Conservation (phyloP, 2,888 invertebrate species). For the Caprella mutica region DNA sequence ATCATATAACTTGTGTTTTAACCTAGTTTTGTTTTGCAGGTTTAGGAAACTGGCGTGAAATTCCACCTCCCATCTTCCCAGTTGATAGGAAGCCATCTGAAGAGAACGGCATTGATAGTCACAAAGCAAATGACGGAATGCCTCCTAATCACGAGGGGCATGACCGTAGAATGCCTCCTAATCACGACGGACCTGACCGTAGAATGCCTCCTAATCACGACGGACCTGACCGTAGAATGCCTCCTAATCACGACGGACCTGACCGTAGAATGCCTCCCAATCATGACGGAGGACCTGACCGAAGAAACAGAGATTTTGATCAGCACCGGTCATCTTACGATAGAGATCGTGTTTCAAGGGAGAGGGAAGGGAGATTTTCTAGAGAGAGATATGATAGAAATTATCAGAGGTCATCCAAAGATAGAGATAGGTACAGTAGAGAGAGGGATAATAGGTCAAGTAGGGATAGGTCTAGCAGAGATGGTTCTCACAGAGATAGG, state of each 20-base stretch:
- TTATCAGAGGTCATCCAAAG: constrained; percentile 6
- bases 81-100: too few relatives aligned
- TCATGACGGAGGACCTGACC: neutral
- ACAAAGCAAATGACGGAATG: too few relatives aligned
- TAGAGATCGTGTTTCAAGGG: constrained; percentile 5
- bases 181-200: neutral
- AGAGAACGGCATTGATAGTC: too few relatives aligned
- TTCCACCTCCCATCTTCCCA: neutral
- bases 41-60: neutral
- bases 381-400: neutral
- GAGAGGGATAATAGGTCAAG: constrained; percentile 8
- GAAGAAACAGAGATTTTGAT: constrained; percentile 7
- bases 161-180: neutral
- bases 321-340: constrained; percentile 2
- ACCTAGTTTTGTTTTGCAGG: neutral
- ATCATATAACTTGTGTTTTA: neutral
- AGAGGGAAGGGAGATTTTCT: neutral
- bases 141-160: neutral
- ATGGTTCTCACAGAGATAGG: constrained; percentile 1
- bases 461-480: constrained; percentile 8
- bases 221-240: neutral
- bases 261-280: neutral
- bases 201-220: neutral
- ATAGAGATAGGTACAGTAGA: constrained; percentile 12
- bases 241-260: neutral